Conservation (phyloP, 2,113 vertebrate species). For the Sciurus niger region DNA sequence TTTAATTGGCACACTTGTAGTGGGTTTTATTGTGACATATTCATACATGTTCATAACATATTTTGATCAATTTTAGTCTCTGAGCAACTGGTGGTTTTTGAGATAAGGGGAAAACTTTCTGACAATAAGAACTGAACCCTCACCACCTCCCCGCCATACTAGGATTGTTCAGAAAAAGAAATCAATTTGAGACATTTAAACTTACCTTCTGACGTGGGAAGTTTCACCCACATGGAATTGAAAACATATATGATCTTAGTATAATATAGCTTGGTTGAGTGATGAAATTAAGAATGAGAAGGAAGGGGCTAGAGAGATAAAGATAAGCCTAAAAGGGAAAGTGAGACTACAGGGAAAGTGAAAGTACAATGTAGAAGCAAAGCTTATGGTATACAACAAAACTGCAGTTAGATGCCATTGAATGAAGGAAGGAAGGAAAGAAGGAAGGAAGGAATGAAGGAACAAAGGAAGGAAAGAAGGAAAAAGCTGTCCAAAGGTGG, state of each 20-base stretch:
- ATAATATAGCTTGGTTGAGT: neutral
- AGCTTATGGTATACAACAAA: neutral
- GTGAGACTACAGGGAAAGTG: neutral
- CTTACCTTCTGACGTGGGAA: neutral
- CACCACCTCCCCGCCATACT: neutral
- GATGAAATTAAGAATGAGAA: constrained; percentile 30
- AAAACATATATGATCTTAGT: neutral
- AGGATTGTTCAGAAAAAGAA: neutral
- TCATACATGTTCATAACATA: no score
- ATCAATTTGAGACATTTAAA: neutral
- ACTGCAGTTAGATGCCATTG: neutral
- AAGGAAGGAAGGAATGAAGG: no score
- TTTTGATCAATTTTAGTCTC: no score
- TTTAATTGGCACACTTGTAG: no score
- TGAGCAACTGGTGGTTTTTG: no score
- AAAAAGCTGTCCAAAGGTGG: neutral
- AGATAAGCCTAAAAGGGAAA: neutral
- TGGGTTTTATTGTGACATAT: no score
- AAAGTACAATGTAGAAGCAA: neutral
- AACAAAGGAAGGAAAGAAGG: no score
- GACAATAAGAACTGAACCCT: no score
- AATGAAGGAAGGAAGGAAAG: no score
- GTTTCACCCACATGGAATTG: neutral
- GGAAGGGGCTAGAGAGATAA: neutral
- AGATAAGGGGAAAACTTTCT: no score